Base-by-base conservation (phyloP, 2,888 invertebrate species). In the Eulithis testata region DNA sequence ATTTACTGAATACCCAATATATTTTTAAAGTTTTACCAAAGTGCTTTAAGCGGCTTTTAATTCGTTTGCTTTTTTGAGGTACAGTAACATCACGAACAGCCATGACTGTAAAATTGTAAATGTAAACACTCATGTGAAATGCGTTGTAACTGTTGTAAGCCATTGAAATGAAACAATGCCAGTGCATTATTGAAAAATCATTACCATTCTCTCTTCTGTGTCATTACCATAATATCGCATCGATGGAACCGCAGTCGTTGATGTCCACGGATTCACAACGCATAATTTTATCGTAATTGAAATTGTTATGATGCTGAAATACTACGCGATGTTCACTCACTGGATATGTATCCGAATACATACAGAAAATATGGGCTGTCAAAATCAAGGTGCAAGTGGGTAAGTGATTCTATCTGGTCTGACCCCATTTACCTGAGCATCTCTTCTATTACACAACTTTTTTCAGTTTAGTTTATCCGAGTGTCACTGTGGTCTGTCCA, bases 161-260 rank as follows among this genome's bases (percentile, higher is more conserved):
- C 61, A 58, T 44, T 60, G 60, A 63, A 63, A 60, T 52, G 66
- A 63, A 63, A 62, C 60, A 64, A 47, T 69, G 65, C 59, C 60
- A 66, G 56, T 67, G 61, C 59, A 63, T 63, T 62, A 69, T 62
- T 60, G 65, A 66, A 65, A 69, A 63, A 56, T 66, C 65, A 64
- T 71, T 64, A 69, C 64, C 62, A 64, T 40, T 40, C 40, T 40
- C 40, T 40, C 40, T 40, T 40, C 40, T 40, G 40, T 40, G 9
- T 40, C 40, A 40, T 40, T 40, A 40, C 40, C 40, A 40, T 21
- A 1, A 21, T 66, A 67, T 57, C 65, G 43, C 62, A 59, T 63
- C 53, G 62, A 60, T 40, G 68, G 37, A 63, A 69, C 67, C 63
- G 60, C 55, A 40, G 5, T 37, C 59, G 52, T 53, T 54, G 55